These are phyloP conservation scores for Tympanuchus pallidicinctus DNA, from an alignment of 2,113 vertebrate species.

Conservation along the genomic window DNA sequence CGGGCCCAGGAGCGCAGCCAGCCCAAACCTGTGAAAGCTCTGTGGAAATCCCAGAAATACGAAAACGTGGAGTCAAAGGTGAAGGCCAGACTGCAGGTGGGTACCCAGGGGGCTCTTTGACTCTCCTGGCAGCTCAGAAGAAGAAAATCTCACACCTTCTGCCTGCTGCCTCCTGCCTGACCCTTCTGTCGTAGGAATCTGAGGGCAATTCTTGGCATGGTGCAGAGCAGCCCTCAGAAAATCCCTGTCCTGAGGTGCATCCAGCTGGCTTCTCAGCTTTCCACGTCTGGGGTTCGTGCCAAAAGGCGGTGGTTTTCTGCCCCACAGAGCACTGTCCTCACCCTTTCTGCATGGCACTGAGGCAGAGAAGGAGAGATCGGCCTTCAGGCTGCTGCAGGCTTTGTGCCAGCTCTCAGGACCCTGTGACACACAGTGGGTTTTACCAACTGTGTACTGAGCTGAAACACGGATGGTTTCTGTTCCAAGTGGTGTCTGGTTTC, in stretches of 20 bases:
- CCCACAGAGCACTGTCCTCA: fast-evolving
- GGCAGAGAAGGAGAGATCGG: background rate
- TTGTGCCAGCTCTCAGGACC: background rate
- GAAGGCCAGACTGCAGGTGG: conserved; percentile 87
- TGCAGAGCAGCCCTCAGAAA: background rate
- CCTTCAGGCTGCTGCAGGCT: background rate
- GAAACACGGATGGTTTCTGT: background rate
- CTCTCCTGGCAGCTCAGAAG: background rate
- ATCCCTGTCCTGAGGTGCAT: background rate
- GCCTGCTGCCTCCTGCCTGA: background rate
- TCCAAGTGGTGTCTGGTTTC: background rate
- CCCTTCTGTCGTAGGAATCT: background rate
- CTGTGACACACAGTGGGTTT: background rate
- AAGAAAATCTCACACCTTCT: background rate
- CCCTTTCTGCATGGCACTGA: background rate
- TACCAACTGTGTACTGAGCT: background rate
- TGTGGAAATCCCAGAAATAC: conserved; percentile 92
- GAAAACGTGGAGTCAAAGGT: conserved; percentile 88
- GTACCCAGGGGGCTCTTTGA: background rate
- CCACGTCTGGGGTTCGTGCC: background rate
- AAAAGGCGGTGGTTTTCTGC: background rate
- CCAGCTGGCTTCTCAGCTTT: background rate
- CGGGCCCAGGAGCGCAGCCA: conserved; percentile 75
- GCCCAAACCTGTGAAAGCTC: conserved; percentile 87
- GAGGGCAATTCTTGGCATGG: background rate